phyloP scores from a whole-genome alignment of 2,888 invertebrate species.

The Macroteleia sp. region DNA sequence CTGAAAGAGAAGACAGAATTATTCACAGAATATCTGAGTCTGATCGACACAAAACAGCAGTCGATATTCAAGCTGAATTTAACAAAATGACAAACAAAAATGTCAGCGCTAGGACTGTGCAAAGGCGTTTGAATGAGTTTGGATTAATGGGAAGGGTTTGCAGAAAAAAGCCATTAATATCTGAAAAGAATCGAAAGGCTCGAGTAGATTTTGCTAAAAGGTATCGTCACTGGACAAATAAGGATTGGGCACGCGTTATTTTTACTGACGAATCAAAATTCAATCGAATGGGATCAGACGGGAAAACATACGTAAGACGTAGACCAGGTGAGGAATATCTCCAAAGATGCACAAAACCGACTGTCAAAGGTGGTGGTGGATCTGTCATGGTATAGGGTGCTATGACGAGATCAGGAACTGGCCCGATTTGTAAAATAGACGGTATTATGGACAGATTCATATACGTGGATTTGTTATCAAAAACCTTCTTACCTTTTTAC shows the following conservation, averaged over 20 bases:
- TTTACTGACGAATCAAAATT: constrained; percentile 42
- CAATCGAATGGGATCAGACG: constrained; percentile 27
- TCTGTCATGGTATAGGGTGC: constrained; percentile 26
- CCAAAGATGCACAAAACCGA: constrained; percentile 8
- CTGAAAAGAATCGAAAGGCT: constrained; percentile 18
- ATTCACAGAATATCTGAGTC: constrained; percentile 12
- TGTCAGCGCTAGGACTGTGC: not conserved
- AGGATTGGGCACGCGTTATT: constrained; percentile 20
- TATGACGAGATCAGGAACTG: constrained; percentile 17
- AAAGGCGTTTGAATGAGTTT: constrained; percentile 21
- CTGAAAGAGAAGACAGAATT: constrained; percentile 7
- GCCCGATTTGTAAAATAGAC: constrained; percentile 14
- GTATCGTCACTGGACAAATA: constrained; percentile 19
- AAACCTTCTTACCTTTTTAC: too few relatives aligned
- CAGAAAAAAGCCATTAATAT: constrained; percentile 6
- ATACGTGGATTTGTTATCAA: constrained; percentile 19
- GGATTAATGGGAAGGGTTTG: constrained; percentile 9
- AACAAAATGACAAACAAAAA: too few relatives aligned
- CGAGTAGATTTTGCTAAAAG: constrained; percentile 17
- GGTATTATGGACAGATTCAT: constrained; percentile 21
- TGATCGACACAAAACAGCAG: constrained; percentile 12
- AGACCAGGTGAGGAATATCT: constrained; percentile 41
- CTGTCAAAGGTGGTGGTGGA: constrained; percentile 12
- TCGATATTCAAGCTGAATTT: not conserved
- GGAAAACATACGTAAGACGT: constrained; percentile 80